Conservation (phyloP, 2,797 vertebrate genomes). For the Morelia viridis region DNA sequence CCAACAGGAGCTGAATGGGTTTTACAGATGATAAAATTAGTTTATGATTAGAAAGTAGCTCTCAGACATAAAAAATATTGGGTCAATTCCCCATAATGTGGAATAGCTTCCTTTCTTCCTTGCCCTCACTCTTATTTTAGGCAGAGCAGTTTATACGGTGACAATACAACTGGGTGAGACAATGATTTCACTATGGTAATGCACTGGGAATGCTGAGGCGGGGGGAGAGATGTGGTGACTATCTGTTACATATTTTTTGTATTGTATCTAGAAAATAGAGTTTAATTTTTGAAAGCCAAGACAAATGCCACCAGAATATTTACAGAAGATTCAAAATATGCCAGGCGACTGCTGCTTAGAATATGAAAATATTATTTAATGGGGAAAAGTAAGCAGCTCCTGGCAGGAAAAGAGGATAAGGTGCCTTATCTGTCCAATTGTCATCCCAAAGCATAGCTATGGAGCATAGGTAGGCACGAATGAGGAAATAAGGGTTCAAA, state of each 20-base stretch:
- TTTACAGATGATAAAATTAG: neutral
- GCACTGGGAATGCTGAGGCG: neutral
- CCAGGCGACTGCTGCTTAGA: neutral
- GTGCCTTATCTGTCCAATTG: neutral
- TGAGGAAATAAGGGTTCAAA: neutral
- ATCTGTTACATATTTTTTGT: neutral
- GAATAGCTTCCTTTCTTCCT: neutral
- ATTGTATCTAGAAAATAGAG: neutral
- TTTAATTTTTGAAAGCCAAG: constrained; percentile 13
- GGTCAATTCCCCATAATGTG: neutral
- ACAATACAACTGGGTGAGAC: neutral
- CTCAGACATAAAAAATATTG: neutral
- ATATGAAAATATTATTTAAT: neutral
- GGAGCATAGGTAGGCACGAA: neutral
- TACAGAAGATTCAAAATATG: neutral
- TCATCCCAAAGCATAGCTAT: neutral
- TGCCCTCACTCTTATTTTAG: neutral
- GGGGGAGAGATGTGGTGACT: neutral
- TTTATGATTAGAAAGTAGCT: neutral
- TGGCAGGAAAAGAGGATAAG: neutral
- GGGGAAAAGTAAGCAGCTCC: neutral
- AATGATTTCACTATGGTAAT: neutral
- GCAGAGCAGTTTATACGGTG: neutral
- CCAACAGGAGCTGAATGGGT: neutral
- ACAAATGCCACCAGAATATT: neutral